Evolutionary conservation across 1,140 invertebrate genomes (phyloP), one percentile per base, ranked within the genome.

Genomic region (Macrotrachela quadricornifera): DNA sequence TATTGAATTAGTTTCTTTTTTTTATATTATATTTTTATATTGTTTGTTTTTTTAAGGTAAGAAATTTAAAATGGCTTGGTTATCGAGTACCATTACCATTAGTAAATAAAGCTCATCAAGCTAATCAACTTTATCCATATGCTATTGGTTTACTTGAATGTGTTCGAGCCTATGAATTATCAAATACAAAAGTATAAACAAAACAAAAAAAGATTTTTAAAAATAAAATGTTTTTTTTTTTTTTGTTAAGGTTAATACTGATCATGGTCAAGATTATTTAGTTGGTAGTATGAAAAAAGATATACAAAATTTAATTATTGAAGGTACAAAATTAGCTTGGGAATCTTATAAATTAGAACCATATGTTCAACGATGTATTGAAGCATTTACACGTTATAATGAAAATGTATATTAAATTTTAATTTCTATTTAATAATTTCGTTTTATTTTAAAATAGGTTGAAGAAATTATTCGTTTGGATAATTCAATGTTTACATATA

Each of bases 321-420:
- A 94, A 68, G 88, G 88, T 21, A 82, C 88, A 63, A 80, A 79
- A 13, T 72, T 95, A 10, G 83, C 90, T 2, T 99, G 92, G 92
- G 91, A 97, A 64, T 95, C 88, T 9, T 97, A 92, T 71, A 96
- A 95, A 68, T 73, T 96, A n/a, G 87, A 92, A 71, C 82, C 84
- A 0, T 97, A 94, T 67, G 90, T 96, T 0, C 82, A 92, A 66
- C 21, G 21, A 30, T 30, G 21, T 30, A 30, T 30, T 30, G 21
- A 30, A 30, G 21, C 21, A 30, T 30, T 30, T 8, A 30, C 21
- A 30, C 2, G 8, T 4, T 30, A 30, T 8, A 30, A 30, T 30
- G 21, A 30, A 30, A 30, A 30, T 30, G 21, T 30, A 30, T 8
- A 30, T 30, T 4, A 30, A 30, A 30, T n/a, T 2, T 4, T 4